Percentiles rank a stretch among this genome's conserved stretches.
Evolutionary conservation across 2,888 invertebrate species (phyloP).

Genomic region (Leptinotarsa peninsularis): DNA sequence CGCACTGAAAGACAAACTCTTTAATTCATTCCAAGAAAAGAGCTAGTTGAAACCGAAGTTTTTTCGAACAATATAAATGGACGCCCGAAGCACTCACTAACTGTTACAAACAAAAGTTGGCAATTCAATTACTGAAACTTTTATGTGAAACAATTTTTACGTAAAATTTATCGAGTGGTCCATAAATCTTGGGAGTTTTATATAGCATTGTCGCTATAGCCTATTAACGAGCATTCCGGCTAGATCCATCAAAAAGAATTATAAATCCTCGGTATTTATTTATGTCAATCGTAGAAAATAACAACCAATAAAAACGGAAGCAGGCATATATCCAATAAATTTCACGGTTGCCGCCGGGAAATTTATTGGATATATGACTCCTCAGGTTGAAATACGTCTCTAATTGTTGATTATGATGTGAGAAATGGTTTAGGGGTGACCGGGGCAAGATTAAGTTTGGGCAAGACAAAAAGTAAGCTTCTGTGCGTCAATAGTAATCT

Average conservation of each 20-base stretch:
- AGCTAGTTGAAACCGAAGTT: constrained; percentile 18
- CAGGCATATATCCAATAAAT: not conserved
- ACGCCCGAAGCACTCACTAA: constrained; percentile 50
- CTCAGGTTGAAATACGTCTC: not conserved
- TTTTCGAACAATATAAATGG: constrained; percentile 51
- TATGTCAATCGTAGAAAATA: constrained; percentile 7
- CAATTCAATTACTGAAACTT: constrained; percentile 58
- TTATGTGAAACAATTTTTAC: constrained; percentile 56
- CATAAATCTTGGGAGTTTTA: constrained; percentile 52
- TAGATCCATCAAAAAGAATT: constrained; percentile 28
- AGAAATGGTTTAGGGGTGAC: too few relatives aligned
- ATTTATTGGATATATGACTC: constrained; percentile 1
- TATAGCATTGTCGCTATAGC: constrained; percentile 47
- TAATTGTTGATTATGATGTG: not conserved
- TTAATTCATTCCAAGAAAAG: not conserved
- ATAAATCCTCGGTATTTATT: constrained; percentile 21
- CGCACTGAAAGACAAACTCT: not conserved
- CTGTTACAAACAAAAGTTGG: constrained; percentile 54
- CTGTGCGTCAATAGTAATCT: too few relatives aligned
- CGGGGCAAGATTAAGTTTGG: too few relatives aligned
- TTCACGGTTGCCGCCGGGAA: not conserved
- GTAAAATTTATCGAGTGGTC: constrained; percentile 55
- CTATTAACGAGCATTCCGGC: constrained; percentile 29
- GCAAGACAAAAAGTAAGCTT: too few relatives aligned
- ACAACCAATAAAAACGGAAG: constrained; percentile 4